These are phyloP conservation scores for Elmis aenea DNA, from an alignment of 2,888 invertebrate genomes.

Conservation along the genomic window DNA sequence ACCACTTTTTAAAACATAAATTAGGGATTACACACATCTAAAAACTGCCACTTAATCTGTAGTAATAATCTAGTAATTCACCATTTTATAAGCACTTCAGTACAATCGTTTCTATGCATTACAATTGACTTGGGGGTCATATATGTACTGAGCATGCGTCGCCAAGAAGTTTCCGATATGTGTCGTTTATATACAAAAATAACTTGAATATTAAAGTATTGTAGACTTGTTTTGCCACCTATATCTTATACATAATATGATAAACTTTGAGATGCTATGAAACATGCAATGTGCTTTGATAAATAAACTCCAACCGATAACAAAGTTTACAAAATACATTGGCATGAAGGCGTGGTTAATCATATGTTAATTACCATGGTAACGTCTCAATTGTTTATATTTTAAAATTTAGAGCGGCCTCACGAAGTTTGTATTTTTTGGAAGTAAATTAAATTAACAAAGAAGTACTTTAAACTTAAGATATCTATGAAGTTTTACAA, in stretches of 20 bases:
- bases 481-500: too few relatives aligned
- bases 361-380: conserved; percentile 34
- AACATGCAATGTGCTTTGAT: too few relatives aligned
- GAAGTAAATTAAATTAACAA: too few relatives aligned
- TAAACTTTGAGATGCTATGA: too few relatives aligned
- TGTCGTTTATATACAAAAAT: conserved; percentile 28
- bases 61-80: conserved; percentile 11
- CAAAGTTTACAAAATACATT: too few relatives aligned
- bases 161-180: conserved; percentile 17
- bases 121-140: conserved; percentile 21
- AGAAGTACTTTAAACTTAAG: too few relatives aligned
- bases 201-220: conserved; percentile 10
- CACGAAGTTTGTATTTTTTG: too few relatives aligned
- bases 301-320: too few relatives aligned
- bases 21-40: conserved; percentile 3
- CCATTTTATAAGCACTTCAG: conserved; percentile 12
- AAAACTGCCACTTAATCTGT: conserved; percentile 11
- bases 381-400: conserved; percentile 23
- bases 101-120: conserved; percentile 17
- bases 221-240: too few relatives aligned
- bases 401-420: too few relatives aligned
- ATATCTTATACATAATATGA: too few relatives aligned
- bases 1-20: conserved; percentile 8
- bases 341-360: conserved; percentile 37
- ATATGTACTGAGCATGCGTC: conserved; percentile 15